phyloP scores from a whole-genome alignment of 2,888 invertebrate species.

The Scaptomyza cyrtandrae region DNA sequence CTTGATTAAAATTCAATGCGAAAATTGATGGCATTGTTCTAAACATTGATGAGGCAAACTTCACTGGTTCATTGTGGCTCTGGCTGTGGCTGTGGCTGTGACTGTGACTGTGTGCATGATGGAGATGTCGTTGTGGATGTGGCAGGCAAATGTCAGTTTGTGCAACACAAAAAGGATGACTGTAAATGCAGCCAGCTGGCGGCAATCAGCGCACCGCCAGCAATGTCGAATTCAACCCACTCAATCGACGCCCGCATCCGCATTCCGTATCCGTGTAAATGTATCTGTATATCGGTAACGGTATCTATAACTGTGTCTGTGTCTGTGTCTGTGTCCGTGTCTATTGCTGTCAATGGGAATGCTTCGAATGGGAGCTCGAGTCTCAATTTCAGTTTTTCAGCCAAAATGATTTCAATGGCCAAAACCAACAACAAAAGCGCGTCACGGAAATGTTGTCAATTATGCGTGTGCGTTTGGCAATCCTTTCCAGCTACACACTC shows the following conservation, averaged over 20 bases:
- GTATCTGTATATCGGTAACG: constrained; percentile 3
- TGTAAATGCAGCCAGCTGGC: constrained; percentile 21
- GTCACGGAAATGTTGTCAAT: constrained; percentile 73
- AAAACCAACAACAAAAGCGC: constrained; percentile 51
- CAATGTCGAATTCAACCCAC: constrained; percentile 39
- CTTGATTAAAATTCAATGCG: constrained; percentile 77
- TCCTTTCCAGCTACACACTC: background rate
- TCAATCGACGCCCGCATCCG: constrained; percentile 21
- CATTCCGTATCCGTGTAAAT: constrained; percentile 9
- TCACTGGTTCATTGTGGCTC: background rate
- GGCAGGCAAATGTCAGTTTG: background rate
- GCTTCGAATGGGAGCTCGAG: constrained; percentile 22
- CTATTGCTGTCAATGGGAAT: constrained; percentile 36
- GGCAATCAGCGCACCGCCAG: constrained; percentile 47
- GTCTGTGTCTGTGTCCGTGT: constrained; percentile 2
- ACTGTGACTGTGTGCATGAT: background rate
- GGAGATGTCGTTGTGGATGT: background rate
- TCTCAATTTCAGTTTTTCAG: constrained; percentile 56
- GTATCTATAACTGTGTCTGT: background rate
- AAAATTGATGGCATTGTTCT: constrained; percentile 66
- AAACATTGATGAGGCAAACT: constrained; percentile 54
- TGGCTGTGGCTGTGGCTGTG: background rate
- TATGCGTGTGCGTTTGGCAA: constrained; percentile 59
- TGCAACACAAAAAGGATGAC: constrained; percentile 17
- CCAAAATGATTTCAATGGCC: constrained; percentile 66